A percentile compares a stretch with the other conserved stretches of the same genome.
phyloP scores from a whole-genome alignment of 2,888 invertebrate species.

The Drepanosiphum platanoidis region DNA sequence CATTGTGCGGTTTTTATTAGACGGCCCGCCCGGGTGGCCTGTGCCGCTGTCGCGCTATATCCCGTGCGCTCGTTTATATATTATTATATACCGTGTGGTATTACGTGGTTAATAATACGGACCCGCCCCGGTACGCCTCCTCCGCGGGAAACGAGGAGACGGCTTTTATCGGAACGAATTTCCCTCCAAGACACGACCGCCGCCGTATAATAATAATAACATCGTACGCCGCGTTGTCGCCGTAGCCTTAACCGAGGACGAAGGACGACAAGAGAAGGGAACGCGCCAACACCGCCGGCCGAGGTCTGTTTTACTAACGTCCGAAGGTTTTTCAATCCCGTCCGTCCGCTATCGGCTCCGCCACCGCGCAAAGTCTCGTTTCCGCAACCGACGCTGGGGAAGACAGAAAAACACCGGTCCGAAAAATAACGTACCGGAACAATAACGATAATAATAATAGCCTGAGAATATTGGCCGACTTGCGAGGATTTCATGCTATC shows the following conservation, averaged over 20 bases:
- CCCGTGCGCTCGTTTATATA: background rate
- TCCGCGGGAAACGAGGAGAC: background rate
- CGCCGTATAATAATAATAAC: background rate
- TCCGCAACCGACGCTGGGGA: no score
- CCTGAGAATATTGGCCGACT: no score
- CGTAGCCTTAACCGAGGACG: background rate
- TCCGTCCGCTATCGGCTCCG: background rate
- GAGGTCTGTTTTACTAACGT: background rate
- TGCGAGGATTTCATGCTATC: no score
- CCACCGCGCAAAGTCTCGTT: no score
- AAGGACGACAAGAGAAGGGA: background rate
- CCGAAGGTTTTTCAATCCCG: background rate
- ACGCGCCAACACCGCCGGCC: background rate
- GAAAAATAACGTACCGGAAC: no score
- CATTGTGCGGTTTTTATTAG: slow-evolving; percentile 41
- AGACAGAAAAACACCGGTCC: no score
- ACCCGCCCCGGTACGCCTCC: background rate
- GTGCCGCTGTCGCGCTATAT: background rate
- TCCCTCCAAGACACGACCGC: background rate
- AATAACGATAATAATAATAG: no score
- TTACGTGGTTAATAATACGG: slow-evolving; percentile 36
- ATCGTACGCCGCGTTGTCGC: background rate
- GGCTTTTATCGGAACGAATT: slow-evolving; percentile 8
- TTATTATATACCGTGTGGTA: slow-evolving; percentile 7
- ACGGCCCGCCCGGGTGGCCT: slow-evolving; percentile 12